Evolutionary conservation across 37 sponge, comb jelly and placozoan species (phyloP), one percentile per base, ranked within the genome.

Genomic region (Hormiphora californensis): DNA sequence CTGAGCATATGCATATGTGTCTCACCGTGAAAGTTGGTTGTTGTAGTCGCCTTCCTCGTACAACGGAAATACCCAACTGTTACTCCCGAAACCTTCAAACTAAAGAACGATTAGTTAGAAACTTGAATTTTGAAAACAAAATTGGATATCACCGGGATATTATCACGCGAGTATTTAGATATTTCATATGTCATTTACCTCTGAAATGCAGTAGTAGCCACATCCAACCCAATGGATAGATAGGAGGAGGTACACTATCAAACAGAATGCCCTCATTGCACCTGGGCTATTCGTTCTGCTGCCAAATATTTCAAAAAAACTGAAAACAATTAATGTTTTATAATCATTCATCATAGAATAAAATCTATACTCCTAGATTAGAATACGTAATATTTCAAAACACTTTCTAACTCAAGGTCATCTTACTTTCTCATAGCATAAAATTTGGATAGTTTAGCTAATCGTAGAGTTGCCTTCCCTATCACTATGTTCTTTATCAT

Each of bases 201-300:
- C 41, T 1, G 97, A 96, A 12, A 96, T 88, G 86, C 92, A 87
- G 87, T 89, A 96, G 89, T 91, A 94, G 88, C 94, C 86, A 54
- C 94, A 94, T 59, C 88, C 97, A 43, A 93, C 93, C 92, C 93
- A 91, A 69, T 96, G 97, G 62, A 96, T 94, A 85, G 90, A 78
- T 33, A 92, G 86, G 22, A 91, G 63, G 51, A 96, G 90, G 88
- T 85, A 91, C 40, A 92, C 86, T 17, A 96, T 86, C 49, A 93
- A 86, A 21, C 67, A 86, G 2, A 89, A 37, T 17, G 92, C 65
- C 1, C 96, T 55, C 87, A 96, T 88, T 17, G 93, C 54, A 54
- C 92, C 93, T 19, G 96, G 96, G 41, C 54, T 90, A 85, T 90
- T 93, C 19, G 92, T 96, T 22, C 92, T 53, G 54, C 92, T 93